Conservation (phyloP, 2,888 invertebrate species). For the Micropterix aruncella region DNA sequence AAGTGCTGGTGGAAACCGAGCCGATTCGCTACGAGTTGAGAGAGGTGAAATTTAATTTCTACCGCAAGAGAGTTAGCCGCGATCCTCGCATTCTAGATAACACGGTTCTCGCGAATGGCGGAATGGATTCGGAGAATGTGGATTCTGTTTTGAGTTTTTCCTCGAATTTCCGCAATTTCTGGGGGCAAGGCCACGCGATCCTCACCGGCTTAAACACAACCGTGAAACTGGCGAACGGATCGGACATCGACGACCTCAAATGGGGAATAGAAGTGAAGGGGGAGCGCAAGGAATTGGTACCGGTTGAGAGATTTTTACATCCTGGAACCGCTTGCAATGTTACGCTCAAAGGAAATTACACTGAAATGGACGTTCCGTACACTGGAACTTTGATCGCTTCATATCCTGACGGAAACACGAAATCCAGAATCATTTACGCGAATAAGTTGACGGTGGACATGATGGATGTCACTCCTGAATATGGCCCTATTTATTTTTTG, state of each 20-base stretch:
- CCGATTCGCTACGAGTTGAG: constrained; percentile 63
- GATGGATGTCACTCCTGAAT: constrained; percentile 53
- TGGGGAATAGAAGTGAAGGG: constrained; percentile 53
- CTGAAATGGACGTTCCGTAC: constrained; percentile 62
- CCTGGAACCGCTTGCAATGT: constrained; percentile 75
- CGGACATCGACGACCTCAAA: constrained; percentile 41
- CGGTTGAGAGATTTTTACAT: constrained; percentile 50
- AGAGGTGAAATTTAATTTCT: constrained; percentile 42
- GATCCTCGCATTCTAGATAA: constrained; percentile 40
- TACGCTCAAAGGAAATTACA: constrained; percentile 58
- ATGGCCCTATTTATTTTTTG: constrained; percentile 64
- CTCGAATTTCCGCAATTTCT: constrained; percentile 55
- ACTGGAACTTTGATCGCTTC: constrained; percentile 54
- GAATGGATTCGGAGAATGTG: constrained; percentile 42
- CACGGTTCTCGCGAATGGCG: constrained; percentile 35
- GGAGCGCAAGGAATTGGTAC: constrained; percentile 39
- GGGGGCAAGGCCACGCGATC: constrained; percentile 67
- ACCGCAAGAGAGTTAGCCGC: constrained; percentile 35
- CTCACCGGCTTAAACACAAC: constrained; percentile 54
- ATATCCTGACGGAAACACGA: constrained; percentile 46
- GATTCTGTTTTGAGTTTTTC: constrained; percentile 62
- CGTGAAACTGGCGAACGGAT: constrained; percentile 44
- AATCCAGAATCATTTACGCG: constrained; percentile 45
- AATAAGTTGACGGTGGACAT: constrained; percentile 50
- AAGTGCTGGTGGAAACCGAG: constrained; percentile 68